Base-by-base conservation (phyloP, 2,888 invertebrate genomes). In the Nomada ruficornis region DNA sequence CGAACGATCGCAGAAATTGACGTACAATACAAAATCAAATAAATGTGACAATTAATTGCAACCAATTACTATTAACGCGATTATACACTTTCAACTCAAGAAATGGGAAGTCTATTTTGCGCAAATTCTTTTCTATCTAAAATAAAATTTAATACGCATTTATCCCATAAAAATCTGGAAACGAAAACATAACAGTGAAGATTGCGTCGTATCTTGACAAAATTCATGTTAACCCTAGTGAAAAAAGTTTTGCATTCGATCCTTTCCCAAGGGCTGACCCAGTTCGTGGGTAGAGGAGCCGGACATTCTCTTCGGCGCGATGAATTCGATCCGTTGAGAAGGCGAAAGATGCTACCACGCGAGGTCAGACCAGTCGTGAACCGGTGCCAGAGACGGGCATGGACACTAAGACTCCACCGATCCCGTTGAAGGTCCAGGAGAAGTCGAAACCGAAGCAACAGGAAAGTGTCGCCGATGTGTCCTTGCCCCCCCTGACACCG, bases 391-490 rank as follows among this genome's bases (percentile, higher is more conserved):
- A 89, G 88, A 86, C 88, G 92, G 93, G 92, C 82, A 94, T 94
- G 94, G 94, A 93, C 92, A 92, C 93, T 89, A 93, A 91, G 92
- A 92, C 93, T 79, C 93, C 93, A 77, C 91, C 93, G 83, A 93
- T 93, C 83, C 90, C 91, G 88, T 78, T 90, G 82, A 93, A 92
- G 89, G 89, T 91, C 84, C 91, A 91, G 88, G 92, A 93, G 86
- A 93, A 91, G 86, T 80, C 80, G 15, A 90, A 90, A 69, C 87
- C 84, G 69, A 90, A 83, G 47, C 90, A 88, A 68, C 86, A 87
- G 50, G 91, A 91, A 63, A 89, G 83, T 57, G 80, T 87, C 65
- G 85, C 87, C 75, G 90, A 93, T 72, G 90, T 93, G 87, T 91
- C 91, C 79, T 87, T 93, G 85, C 94, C 94, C 50, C 93, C 92